Evolutionary conservation across 2,888 invertebrate species (phyloP), one percentile per base, ranked within the genome.

Genomic region (Pyralis farinalis): DNA sequence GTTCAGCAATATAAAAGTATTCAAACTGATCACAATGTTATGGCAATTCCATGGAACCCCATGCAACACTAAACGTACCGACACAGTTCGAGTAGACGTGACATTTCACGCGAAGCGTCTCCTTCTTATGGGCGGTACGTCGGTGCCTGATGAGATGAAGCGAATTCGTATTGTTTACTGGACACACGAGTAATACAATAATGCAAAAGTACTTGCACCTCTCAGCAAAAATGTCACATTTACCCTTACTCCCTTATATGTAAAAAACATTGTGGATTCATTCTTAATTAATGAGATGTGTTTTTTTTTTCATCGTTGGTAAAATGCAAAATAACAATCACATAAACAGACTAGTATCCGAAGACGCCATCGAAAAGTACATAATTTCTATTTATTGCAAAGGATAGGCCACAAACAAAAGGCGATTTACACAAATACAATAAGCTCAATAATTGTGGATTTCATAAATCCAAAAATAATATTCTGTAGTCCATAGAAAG

Each of bases 11-110:
- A 86, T 86, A 88, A 87, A 88, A 87, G 85, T 88, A 87, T 83
- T 87, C 80, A 88, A 87, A 86, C 84, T 74, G 83, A 87, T 88
- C 88, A 87, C 86, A 88, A 75, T 74, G 71, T 79, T 85, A 86
- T 87, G 86, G 87, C 88, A 82, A 85, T 62, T 75, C 86, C 80
- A 78, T 78, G 78, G 84, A 84, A 83, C 84, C 60, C 84, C 85
- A 82, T 77, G 83, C 84, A 81, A 82, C 82, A 76, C 80, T 79
- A 71, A 73, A 58, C 60, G 55, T 65, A 72, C 78, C 82, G 75
- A 79, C 74, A 71, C 73, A 74, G 69, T 65, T 62, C 63, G 64
- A 70, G 65, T 62, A 75, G 73, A 79, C 58, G 79, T 78, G 85
- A 84, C 82, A 83, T 81, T 79, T 68, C 68, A 67, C 66, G 69